A percentile compares a stretch with the other conserved stretches of the same genome.
Evolutionary conservation across 2,888 invertebrate species (phyloP).

Genomic region (Blastobasis adustella): DNA sequence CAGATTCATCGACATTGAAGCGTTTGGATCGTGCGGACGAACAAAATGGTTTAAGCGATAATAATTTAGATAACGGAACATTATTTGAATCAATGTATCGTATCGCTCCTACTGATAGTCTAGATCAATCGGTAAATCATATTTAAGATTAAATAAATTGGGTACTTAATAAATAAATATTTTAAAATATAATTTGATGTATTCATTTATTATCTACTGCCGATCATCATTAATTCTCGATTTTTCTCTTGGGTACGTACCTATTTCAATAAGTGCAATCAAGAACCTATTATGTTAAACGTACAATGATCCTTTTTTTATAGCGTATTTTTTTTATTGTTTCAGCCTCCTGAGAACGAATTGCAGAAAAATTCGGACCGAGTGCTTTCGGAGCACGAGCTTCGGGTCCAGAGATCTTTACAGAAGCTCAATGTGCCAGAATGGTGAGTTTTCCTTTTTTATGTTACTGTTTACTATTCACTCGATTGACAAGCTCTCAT

Average conservation of each 20-base stretch:
- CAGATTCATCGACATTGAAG: slow-evolving; percentile 57
- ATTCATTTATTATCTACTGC: too few relatives aligned
- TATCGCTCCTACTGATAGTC: slow-evolving; percentile 39
- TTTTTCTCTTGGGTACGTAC: too few relatives aligned
- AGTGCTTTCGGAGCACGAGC: slow-evolving; percentile 94
- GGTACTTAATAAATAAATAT: too few relatives aligned
- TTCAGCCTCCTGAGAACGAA: slow-evolving; percentile 95
- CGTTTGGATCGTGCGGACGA: slow-evolving; percentile 30
- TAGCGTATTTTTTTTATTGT: slow-evolving; percentile 27
- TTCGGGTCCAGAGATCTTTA: slow-evolving; percentile 93
- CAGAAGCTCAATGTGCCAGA: slow-evolving; percentile 96
- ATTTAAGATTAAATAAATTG: not conserved
- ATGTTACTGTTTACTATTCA: too few relatives aligned
- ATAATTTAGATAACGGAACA: slow-evolving; percentile 21
- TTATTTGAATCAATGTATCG: slow-evolving; percentile 43
- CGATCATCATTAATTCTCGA: too few relatives aligned
- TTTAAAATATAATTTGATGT: too few relatives aligned
- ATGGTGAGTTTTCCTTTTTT: slow-evolving; percentile 77
- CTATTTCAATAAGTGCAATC: too few relatives aligned
- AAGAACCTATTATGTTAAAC: too few relatives aligned
- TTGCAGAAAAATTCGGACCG: slow-evolving; percentile 89
- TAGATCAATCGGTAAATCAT: slow-evolving; percentile 43
- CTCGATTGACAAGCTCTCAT: too few relatives aligned
- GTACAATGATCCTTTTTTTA: too few relatives aligned
- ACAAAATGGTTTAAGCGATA: slow-evolving; percentile 19